Conservation (phyloP, 1,140 invertebrate species). For the Schlechtendalia chinensis region DNA sequence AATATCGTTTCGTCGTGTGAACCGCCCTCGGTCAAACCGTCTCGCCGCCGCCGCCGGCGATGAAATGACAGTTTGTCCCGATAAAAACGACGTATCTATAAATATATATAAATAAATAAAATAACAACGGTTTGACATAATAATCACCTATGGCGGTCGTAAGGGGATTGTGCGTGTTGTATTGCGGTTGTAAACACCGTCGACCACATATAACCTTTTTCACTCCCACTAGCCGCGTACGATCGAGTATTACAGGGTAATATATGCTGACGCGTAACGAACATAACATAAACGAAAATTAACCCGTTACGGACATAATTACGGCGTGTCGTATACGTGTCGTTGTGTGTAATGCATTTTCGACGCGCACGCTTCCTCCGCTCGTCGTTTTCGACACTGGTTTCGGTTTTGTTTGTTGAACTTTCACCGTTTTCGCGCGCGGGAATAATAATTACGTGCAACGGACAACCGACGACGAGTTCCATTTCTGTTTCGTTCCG, state of each 20-base stretch:
- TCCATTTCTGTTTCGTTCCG: no score
- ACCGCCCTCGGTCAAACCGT: conserved; percentile 6
- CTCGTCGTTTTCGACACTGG: no score
- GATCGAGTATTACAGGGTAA: neutral
- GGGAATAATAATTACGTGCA: neutral
- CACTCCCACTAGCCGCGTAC: neutral
- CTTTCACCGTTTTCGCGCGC: no score
- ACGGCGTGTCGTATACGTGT: conserved; percentile 4
- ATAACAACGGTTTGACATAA: conserved; percentile 28
- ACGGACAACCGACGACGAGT: neutral
- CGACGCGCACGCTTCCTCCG: neutral
- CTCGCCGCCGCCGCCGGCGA: neutral
- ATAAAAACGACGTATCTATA: neutral
- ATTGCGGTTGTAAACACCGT: neutral
- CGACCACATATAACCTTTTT: neutral
- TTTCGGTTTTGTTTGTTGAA: no score
- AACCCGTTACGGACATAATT: conserved; percentile 27
- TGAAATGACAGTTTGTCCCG: conserved; percentile 34
- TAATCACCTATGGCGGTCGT: conserved; percentile 17
- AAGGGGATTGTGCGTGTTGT: neutral
- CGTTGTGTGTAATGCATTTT: neutral
- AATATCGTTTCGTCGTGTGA: conserved; percentile 39
- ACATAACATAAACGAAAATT: no score
- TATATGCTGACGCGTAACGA: neutral
- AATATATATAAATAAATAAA: conserved; percentile 17